Evolutionary conservation across 2,113 vertebrate genomes (phyloP), one percentile per base, ranked within the genome.

Genomic region (Rallus limicola): DNA sequence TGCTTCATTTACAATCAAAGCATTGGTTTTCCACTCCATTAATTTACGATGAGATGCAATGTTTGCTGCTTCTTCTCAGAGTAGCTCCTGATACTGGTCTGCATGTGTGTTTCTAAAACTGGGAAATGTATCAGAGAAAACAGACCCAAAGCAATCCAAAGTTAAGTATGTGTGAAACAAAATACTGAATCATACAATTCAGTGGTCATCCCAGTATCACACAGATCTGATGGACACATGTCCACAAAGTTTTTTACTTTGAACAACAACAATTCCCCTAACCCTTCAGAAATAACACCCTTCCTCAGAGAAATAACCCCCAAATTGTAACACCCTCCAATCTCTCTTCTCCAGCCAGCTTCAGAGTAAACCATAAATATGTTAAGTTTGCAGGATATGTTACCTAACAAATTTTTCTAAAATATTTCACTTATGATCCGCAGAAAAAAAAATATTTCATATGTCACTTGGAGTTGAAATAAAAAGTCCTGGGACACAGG

Each of bases 1-100:
- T 67, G 67, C 74, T 90, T 88, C 84, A 87, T 96, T 96, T 96
- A 77, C 46, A 86, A 70, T 88, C 94, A 95, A 95, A 94, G 92
- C 72, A 92, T 25, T 94, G 77, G 95, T 91, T 92, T 95, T 96
- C 82, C 86, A 93, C 86, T 70, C 53, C 67, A 86, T 93, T 88
- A 88, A 92, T 86, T 75, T 93, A 86, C 16, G 20, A 96, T 71
- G 36, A 94, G 76, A 86, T 81, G 63, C 34, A 90, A 88, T 52
- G 78, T 93, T 92, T 94, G 67, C 74, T 91, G 38, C 48, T 76
- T 92, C 69, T 97, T 92, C 53, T 36, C 53, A 63, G 10, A 91
- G 65, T 25, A 79, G 53, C 50, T 40, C 36, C 34, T 91, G 44
- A n/a, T 69, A 89, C 36, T 60, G 59, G 81, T 80, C 69, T 92